Evolutionary conservation across 2,797 vertebrate species (phyloP).

Genomic region (Pygocentrus nattereri): DNA sequence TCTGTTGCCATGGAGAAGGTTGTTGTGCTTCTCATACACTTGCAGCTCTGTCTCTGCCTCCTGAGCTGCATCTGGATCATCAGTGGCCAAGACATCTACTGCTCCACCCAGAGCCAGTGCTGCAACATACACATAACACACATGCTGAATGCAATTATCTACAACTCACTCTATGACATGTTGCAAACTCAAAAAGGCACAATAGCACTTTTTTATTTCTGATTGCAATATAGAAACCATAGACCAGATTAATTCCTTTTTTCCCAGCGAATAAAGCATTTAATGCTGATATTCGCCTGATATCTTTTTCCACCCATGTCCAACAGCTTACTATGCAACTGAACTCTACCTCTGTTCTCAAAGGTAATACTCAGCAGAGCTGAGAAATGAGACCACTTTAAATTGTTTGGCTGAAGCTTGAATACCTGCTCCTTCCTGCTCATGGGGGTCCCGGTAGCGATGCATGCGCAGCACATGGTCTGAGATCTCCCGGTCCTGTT

Average conservation of each 20-base stretch:
- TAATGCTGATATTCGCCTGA: no score
- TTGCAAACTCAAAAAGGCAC: no score
- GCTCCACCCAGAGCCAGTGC: constrained; percentile 90
- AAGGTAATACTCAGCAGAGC: not conserved
- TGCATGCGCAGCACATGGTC: constrained; percentile 97
- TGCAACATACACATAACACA: constrained; percentile 55
- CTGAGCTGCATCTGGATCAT: constrained; percentile 82
- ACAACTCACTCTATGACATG: not conserved
- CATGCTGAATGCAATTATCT: not conserved
- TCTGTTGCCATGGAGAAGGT: constrained; percentile 88
- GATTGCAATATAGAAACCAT: no score
- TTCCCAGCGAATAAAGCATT: no score
- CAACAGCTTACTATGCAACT: not conserved
- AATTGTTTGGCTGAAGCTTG: not conserved
- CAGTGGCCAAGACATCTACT: constrained; percentile 90
- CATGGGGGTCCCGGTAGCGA: constrained; percentile 89
- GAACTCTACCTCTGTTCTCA: no score
- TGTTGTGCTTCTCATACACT: constrained; percentile 96
- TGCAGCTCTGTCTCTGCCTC: constrained; percentile 91
- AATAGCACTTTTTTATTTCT: no score
- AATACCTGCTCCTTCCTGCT: constrained; percentile 91
- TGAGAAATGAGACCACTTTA: not conserved
- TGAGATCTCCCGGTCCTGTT: constrained; percentile 94
- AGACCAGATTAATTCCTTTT: no score
- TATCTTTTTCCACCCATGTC: no score